Conservation (phyloP, 2,888 invertebrate genomes). For the Oligia fasciuncula region DNA sequence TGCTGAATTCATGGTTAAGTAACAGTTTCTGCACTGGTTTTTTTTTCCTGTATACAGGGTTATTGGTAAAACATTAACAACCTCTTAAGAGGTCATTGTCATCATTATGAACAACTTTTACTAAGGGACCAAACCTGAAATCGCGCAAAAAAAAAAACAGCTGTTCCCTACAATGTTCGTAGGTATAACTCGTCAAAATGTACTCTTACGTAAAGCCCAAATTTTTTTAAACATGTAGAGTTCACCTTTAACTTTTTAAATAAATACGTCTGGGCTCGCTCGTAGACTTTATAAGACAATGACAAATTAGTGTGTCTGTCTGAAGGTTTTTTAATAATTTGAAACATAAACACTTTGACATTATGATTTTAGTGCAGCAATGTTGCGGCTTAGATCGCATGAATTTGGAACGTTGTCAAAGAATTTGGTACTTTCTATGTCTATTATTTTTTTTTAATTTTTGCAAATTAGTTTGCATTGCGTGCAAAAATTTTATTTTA, state of each 20-base stretch:
- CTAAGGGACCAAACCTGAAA: no score
- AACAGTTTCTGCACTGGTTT: no score
- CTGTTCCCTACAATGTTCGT: no score
- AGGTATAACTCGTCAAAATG: no score
- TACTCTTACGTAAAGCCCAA: not conserved
- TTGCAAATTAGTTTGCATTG: constrained; percentile 5
- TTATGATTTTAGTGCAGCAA: constrained; percentile 47
- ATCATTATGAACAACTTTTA: no score
- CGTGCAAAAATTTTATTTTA: constrained; percentile 29
- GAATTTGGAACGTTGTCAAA: constrained; percentile 44
- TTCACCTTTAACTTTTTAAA: constrained; percentile 40
- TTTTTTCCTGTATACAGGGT: no score
- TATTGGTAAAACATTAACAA: no score
- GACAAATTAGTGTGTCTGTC: constrained; percentile 55
- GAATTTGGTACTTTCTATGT: not conserved
- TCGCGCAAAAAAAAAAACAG: no score
- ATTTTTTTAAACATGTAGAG: not conserved
- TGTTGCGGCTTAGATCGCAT: constrained; percentile 42
- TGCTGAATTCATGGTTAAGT: no score
- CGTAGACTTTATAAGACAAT: constrained; percentile 46
- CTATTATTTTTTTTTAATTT: not conserved
- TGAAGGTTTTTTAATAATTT: constrained; percentile 51
- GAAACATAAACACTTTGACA: constrained; percentile 55
- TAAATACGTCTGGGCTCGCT: constrained; percentile 30
- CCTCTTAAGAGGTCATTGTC: no score